phyloP scores from a whole-genome alignment of 2,888 invertebrate species.

The Calameuta idolon region DNA sequence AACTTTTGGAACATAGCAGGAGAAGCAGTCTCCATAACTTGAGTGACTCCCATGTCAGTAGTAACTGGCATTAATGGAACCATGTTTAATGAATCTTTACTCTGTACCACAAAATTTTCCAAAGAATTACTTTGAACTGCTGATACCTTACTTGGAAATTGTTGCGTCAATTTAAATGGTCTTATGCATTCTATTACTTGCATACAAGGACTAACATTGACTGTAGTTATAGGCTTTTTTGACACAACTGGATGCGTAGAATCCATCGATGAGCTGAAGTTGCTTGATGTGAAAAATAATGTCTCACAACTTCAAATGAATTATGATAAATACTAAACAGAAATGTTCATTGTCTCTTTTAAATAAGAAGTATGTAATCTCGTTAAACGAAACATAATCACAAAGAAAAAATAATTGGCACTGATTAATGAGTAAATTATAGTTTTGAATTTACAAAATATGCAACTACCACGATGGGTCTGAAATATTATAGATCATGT shows the following conservation, averaged over 20 bases:
- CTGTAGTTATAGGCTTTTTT: neutral
- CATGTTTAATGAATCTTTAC: neutral
- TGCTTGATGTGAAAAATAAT: neutral
- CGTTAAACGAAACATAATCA: neutral
- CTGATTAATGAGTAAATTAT: neutral
- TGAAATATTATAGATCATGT: neutral
- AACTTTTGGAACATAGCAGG: slow-evolving; percentile 42
- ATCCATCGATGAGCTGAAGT: neutral
- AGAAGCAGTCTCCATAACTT: slow-evolving; percentile 22
- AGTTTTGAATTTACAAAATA: neutral
- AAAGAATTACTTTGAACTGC: neutral
- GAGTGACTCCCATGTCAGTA: slow-evolving; percentile 27
- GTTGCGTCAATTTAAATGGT: slow-evolving; percentile 47
- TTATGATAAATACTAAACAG: neutral
- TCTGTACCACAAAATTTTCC: neutral
- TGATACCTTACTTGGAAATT: slow-evolving; percentile 44
- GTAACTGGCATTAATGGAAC: neutral
- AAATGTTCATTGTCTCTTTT: neutral
- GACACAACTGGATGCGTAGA: neutral
- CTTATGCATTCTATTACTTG: slow-evolving; percentile 40
- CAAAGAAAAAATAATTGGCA: neutral
- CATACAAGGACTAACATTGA: neutral
- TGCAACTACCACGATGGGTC: neutral
- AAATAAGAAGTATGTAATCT: neutral
- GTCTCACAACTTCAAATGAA: neutral